phyloP scores from a whole-genome alignment of 2,113 vertebrate genomes.

The Mormyrus lacerda region DNA sequence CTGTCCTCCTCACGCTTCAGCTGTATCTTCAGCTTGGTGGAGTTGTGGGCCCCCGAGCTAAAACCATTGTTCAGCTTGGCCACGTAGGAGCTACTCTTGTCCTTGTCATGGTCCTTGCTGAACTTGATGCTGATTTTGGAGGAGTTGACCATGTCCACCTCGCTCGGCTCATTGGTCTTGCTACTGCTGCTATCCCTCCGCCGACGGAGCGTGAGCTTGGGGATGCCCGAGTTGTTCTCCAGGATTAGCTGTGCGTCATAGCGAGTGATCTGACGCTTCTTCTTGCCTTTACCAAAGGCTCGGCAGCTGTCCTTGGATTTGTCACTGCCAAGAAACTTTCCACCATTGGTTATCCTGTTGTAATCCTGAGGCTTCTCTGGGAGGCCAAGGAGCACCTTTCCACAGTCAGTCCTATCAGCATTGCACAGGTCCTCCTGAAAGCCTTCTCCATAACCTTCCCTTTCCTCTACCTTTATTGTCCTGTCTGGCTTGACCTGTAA shows the following conservation, averaged over 20 bases:
- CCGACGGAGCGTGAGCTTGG: conserved; percentile 90
- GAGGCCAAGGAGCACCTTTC: conserved; percentile 45
- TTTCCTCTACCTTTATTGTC: conserved; percentile 64
- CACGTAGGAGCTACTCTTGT: conserved; percentile 80
- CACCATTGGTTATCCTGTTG: conserved; percentile 55
- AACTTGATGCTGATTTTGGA: conserved; percentile 97
- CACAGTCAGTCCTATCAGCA: conserved; percentile 57
- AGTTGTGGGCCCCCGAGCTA: conserved; percentile 70
- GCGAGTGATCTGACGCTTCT: conserved; percentile 87
- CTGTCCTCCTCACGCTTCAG: conserved; percentile 85
- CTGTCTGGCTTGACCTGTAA: conserved; percentile 57
- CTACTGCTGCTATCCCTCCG: conserved; percentile 91
- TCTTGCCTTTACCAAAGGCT: conserved; percentile 82
- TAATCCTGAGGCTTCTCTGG: conserved; percentile 65
- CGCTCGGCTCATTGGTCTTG: conserved; percentile 71
- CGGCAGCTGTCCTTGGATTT: conserved; percentile 70
- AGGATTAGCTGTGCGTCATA: conserved; percentile 96
- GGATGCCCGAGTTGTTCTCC: conserved; percentile 94
- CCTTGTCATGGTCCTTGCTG: conserved; percentile 94
- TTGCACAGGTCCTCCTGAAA: conserved; percentile 44
- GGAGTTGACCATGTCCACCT: conserved; percentile 62
- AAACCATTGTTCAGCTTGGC: conserved; percentile 92
- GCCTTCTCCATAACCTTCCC: conserved; percentile 44
- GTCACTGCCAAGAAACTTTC: conserved; percentile 66
- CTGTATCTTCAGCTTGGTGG: conserved; percentile 94